Conservation (phyloP, 92 coral and sea anemone species). For the Umimayanthus chanpuru region DNA sequence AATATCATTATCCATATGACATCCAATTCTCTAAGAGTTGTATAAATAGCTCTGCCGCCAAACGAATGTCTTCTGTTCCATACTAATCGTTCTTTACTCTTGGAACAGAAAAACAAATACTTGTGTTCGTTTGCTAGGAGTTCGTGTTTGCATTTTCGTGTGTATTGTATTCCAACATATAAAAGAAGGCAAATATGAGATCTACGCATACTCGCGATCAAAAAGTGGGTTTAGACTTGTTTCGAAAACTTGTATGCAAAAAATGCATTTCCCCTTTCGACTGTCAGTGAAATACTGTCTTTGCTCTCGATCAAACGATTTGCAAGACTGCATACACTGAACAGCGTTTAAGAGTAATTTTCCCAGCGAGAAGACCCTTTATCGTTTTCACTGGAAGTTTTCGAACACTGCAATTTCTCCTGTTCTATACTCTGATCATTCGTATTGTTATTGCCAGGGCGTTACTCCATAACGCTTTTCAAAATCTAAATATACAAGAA, state of each 20-base stretch:
- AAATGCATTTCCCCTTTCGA: conserved; percentile 23
- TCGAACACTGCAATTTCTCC: background rate
- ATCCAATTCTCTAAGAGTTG: conserved; percentile 13
- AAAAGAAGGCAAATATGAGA: background rate
- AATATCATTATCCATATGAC: background rate
- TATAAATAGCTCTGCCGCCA: conserved; percentile 11
- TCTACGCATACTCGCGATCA: conserved; percentile 1
- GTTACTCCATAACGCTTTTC: conserved; percentile 46
- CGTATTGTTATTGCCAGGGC: conserved; percentile 33
- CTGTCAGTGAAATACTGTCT: background rate
- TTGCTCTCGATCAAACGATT: background rate
- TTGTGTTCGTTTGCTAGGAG: background rate
- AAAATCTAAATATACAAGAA: conserved; percentile 20
- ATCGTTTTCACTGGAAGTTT: background rate
- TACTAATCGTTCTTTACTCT: background rate
- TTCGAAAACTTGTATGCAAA: conserved; percentile 1
- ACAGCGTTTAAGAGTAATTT: background rate
- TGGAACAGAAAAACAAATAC: background rate
- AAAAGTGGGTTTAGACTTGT: conserved; percentile 1
- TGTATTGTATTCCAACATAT: background rate
- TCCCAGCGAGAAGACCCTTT: background rate
- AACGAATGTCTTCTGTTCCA: background rate
- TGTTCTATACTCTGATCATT: background rate
- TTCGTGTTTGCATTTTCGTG: conserved; percentile 13
- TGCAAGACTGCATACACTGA: background rate